phyloP scores from a whole-genome alignment of 2,113 vertebrate species.

The Gobius niger region DNA sequence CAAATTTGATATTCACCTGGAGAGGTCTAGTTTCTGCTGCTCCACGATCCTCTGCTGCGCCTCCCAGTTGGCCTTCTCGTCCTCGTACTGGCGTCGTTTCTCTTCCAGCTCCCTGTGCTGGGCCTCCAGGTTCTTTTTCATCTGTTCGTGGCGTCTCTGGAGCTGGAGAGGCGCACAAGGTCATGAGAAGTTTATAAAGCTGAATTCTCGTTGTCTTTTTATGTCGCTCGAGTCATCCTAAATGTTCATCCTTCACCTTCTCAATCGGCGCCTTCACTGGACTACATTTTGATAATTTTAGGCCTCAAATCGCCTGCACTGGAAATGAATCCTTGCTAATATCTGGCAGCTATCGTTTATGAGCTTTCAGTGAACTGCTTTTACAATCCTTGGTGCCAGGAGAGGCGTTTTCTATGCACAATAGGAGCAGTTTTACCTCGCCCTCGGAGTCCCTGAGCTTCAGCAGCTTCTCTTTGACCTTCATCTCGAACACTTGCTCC shows the following conservation, averaged over 20 bases:
- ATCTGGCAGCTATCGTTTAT: too few species aligned
- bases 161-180: slow-evolving; percentile 67
- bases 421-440: slow-evolving; percentile 75
- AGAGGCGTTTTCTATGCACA: too few species aligned
- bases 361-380: too few species aligned
- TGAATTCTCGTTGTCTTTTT: too few species aligned
- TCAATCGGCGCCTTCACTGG: too few species aligned
- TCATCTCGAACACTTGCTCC: slow-evolving; percentile 98
- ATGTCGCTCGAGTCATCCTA: too few species aligned
- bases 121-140: slow-evolving; percentile 95
- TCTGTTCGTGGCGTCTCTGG: slow-evolving; percentile 91
- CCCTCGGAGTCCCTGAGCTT: slow-evolving; percentile 93
- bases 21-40: slow-evolving; percentile 87
- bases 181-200: background rate
- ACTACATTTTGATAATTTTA: too few species aligned
- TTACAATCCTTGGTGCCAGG: too few species aligned
- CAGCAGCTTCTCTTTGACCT: slow-evolving; percentile 96
- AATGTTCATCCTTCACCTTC: too few species aligned
- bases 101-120: slow-evolving; percentile 94
- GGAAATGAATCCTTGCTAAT: too few species aligned
- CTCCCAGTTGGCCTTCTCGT: slow-evolving; percentile 91
- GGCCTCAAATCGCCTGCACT: too few species aligned
- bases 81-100: slow-evolving; percentile 89
- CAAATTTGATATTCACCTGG: slow-evolving; percentile 49
- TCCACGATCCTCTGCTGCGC: slow-evolving; percentile 90